Evolutionary conservation across 2,797 vertebrate species (phyloP).

Genomic region (Sebastes variabilis): DNA sequence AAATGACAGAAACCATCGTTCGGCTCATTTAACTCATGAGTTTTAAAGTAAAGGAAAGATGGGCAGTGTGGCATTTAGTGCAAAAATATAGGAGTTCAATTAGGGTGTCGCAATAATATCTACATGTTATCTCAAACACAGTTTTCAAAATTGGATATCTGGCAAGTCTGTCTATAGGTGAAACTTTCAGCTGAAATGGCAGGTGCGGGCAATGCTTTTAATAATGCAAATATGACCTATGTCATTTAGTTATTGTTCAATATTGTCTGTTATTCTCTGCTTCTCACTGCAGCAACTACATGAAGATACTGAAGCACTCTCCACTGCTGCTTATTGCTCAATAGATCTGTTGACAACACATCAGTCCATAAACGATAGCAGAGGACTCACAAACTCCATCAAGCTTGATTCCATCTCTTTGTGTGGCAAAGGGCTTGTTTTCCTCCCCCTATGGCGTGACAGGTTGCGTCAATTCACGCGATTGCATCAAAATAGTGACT

Average conservation of each 20-base stretch:
- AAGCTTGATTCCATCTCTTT: neutral
- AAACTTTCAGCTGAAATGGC: neutral
- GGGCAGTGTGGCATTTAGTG: neutral
- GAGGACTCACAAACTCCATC: neutral
- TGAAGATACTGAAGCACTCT: neutral
- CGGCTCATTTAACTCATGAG: neutral
- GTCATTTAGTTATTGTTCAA: constrained; percentile 1
- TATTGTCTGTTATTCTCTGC: neutral
- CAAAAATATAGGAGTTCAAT: neutral
- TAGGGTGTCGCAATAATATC: neutral
- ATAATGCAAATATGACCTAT: neutral
- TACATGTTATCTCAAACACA: neutral
- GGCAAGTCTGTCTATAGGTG: neutral
- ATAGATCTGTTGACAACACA: neutral
- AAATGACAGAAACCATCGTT: too few species aligned
- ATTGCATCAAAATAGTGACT: constrained; percentile 78
- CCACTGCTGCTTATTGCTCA: neutral
- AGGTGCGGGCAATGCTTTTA: neutral
- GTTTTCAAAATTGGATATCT: neutral
- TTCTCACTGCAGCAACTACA: neutral
- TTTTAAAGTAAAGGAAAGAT: neutral
- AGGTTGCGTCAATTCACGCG: constrained; percentile 68
- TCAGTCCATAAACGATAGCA: neutral
- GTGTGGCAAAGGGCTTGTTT: neutral
- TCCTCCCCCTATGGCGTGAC: constrained; percentile 44